Base-by-base conservation (phyloP, 2,113 vertebrate genomes). In the Phalacrocorax pelagicus region DNA sequence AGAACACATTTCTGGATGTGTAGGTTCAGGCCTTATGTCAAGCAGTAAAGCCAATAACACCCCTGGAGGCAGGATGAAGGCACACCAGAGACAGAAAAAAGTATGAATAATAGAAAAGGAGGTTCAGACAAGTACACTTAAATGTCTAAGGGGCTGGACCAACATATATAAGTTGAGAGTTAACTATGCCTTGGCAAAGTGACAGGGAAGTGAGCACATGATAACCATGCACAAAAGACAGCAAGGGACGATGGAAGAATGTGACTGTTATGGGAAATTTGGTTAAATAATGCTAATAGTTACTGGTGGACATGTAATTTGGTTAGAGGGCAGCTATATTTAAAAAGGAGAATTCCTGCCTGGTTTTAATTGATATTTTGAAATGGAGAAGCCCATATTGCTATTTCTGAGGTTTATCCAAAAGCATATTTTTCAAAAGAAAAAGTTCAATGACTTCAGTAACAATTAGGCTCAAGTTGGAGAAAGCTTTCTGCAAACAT, bases 341-440 rank as follows among this genome's bases (percentile, higher is more conserved):
- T 92, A 92, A 94, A 88, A 91, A 74, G 5, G 57, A 94, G 83
- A 90, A 91, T 38, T 91, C 42, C 10, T 89, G 81, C 66, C 91
- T 96, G 94, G 52, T 89, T 96, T 97, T 94, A 94, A 95, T 65
- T 91, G 94, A 87, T 95, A 92, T 92, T 97, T 91, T 95, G 92
- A 95, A 95, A 94, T 65, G n/a, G 73, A 94, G 86, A 96, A 95
- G 49, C 32, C 85, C 42, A 36, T 85, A 94, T 54, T 92, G 73
- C 58, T 85, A 30, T 89, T 94, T 82, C 62, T 89, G 94, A 97
- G 92, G 92, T 91, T 95, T 81, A 91, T 54, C 91, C 74, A 80
- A 95, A 92, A 94, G 81, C 62, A 97, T 92, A 77, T 85, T 97
- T 97, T 94, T 95, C 91, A 91, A 73, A 95, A 94, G 86, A 95